Evolutionary conservation across 2,113 vertebrate genomes (phyloP), one percentile per base, ranked within the genome.

Genomic region (Gopherus evgoodei): DNA sequence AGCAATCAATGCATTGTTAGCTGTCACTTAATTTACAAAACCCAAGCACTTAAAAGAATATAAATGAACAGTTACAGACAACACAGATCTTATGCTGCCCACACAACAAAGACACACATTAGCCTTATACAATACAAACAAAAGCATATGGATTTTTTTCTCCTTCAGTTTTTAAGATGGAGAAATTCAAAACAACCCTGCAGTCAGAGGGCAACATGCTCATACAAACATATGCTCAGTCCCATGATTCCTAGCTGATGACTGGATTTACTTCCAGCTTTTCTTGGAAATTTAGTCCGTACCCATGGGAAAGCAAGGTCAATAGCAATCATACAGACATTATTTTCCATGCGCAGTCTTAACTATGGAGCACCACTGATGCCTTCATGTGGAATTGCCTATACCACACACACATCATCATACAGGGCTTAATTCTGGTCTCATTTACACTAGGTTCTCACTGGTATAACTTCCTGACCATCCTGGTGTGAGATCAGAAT

Each of bases 1-100:
- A 93, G 93, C n/a, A 91, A 94, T 91, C 91, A 44, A 27, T 62
- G 90, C 16, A 0, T 42, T 47, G 84, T 93, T 90, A 38, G 93
- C 94, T 93, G 50, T 69, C 35, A 91, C 57, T 57, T 88, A 35
- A 50, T 81, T 69, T 65, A 14, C 79, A 59, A 82, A 62, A 79
- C 24, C 81, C 24, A 38, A 57, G 81, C 81, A 56, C 81, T 56
- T 42, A 44, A 21, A 1, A 47, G 50, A 53, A 56, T 24, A 56
- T 54, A 69, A 38, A 69, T 25, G 31, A 87, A 87, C 53, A 87
- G 38, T 69, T 69, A 69, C 62, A 69, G 62, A 69, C 35, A 69
- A 62, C 16, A 24, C 72, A 44, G 72, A 90, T 17, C 93, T 84
- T 79, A 76, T 87, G 88, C 3, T 12, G 53, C 72, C 22, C 47